Evolutionary conservation across 2,113 vertebrate genomes (phyloP).

Genomic region (Varanus komodoensis): DNA sequence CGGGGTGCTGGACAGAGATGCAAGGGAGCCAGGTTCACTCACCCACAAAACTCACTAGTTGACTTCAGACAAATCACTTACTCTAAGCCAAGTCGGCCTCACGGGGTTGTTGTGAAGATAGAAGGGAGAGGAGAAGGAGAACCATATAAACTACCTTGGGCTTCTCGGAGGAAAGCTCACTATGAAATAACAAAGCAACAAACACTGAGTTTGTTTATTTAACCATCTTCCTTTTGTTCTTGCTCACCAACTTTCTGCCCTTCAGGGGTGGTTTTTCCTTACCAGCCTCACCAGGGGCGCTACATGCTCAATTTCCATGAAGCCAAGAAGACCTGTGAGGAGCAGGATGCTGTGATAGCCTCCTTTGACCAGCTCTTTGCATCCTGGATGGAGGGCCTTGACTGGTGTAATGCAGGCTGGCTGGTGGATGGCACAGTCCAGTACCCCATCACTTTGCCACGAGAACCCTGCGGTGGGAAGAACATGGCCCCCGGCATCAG

Average conservation of each 20-base stretch:
- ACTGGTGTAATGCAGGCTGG: constrained; percentile 94
- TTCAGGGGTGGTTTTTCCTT: constrained; percentile 93
- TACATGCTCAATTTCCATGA: constrained; percentile 87
- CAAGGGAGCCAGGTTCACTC: no score
- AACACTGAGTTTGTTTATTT: not conserved
- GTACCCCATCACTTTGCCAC: constrained; percentile 85
- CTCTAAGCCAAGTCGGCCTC: no score
- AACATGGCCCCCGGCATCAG: constrained; percentile 85
- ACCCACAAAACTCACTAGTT: no score
- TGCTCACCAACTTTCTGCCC: not conserved
- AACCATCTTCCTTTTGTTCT: not conserved
- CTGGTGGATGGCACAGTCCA: constrained; percentile 87
- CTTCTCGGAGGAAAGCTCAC: no score
- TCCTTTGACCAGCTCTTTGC: constrained; percentile 89
- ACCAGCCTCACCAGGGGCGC: constrained; percentile 85
- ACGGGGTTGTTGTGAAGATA: no score
- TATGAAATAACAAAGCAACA: no score
- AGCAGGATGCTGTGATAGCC: constrained; percentile 87
- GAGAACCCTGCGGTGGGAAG: constrained; percentile 81
- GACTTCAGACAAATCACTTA: no score
- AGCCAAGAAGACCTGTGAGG: constrained; percentile 83
- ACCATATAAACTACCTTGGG: no score
- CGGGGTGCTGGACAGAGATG: no score
- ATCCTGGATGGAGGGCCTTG: constrained; percentile 88
- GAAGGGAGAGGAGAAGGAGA: no score